Conservation (phyloP, 2,888 invertebrate species). For the Acanthosepion lycidas region DNA sequence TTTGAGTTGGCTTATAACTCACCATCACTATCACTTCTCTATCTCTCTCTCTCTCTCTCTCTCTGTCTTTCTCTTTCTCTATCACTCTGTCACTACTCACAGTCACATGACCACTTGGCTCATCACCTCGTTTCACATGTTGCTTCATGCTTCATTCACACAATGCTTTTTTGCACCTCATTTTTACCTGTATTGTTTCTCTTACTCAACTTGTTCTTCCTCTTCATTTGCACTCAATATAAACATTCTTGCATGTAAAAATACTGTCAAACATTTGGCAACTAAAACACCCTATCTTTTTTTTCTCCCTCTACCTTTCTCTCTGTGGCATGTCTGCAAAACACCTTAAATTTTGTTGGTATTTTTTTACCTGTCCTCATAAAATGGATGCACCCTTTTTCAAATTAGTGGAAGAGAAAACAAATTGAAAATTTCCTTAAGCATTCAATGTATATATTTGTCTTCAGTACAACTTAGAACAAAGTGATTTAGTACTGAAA, state of each 20-base stretch:
- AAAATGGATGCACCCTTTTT: not conserved
- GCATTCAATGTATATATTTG: not conserved
- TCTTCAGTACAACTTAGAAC: not conserved
- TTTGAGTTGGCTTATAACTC: slow-evolving; percentile 9
- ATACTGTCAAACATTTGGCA: not conserved
- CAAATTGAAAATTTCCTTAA: not conserved
- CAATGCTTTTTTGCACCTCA: slow-evolving; percentile 8
- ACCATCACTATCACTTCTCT: not conserved
- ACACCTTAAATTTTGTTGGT: not conserved
- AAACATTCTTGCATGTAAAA: not conserved
- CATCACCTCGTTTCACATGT: not conserved
- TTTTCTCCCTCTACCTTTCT: not conserved
- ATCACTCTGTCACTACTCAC: not conserved
- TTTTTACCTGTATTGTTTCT: not conserved
- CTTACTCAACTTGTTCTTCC: not conserved
- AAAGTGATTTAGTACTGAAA: not conserved
- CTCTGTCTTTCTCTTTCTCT: not conserved
- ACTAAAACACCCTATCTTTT: not conserved
- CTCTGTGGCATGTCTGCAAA: not conserved
- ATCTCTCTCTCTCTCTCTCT: too few species aligned
- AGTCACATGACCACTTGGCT: not conserved
- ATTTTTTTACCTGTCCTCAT: not conserved
- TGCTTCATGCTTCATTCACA: slow-evolving; percentile 33
- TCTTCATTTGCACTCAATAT: not conserved
- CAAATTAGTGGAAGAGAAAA: not conserved